Conservation (phyloP, 2,797 vertebrate genomes). For the Hypotaenidia okinawae region DNA sequence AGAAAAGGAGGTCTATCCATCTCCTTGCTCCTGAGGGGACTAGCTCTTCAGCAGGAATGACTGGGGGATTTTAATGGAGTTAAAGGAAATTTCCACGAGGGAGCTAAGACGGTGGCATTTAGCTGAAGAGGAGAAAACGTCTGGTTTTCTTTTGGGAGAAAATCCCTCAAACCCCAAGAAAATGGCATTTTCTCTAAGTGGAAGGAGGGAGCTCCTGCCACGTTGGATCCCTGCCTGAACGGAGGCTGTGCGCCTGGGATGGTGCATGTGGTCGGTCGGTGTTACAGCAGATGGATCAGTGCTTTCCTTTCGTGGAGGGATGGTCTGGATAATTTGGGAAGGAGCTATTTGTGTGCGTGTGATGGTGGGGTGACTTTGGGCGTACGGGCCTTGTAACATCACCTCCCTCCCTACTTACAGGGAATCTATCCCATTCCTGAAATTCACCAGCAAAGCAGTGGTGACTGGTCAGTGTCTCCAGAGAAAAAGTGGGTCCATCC, state of each 20-base stretch:
- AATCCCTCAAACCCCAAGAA: background rate
- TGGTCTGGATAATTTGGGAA: background rate
- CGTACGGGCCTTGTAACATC: background rate
- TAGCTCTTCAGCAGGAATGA: background rate
- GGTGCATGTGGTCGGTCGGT: fast-evolving
- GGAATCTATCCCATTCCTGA: background rate
- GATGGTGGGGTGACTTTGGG: background rate
- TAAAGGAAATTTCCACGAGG: background rate
- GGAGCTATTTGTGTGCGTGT: background rate
- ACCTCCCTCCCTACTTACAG: background rate
- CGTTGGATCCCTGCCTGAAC: background rate
- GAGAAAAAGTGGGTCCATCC: background rate
- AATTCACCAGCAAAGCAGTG: background rate
- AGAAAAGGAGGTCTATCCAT: background rate
- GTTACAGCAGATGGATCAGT: background rate
- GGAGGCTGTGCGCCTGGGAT: fast-evolving
- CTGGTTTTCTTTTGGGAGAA: background rate
- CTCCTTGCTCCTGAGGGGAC: constrained; percentile 20
- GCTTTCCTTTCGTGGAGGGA: background rate
- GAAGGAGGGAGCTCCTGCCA: background rate
- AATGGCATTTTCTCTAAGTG: background rate
- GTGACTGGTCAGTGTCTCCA: background rate
- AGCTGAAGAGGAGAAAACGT: constrained; percentile 3
- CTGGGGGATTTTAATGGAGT: constrained; percentile 17
- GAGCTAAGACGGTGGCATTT: constrained; percentile 1